These are phyloP conservation scores for Neodiprion pinetum DNA, from an alignment of 1,140 invertebrate genomes.

Conservation along the genomic window DNA sequence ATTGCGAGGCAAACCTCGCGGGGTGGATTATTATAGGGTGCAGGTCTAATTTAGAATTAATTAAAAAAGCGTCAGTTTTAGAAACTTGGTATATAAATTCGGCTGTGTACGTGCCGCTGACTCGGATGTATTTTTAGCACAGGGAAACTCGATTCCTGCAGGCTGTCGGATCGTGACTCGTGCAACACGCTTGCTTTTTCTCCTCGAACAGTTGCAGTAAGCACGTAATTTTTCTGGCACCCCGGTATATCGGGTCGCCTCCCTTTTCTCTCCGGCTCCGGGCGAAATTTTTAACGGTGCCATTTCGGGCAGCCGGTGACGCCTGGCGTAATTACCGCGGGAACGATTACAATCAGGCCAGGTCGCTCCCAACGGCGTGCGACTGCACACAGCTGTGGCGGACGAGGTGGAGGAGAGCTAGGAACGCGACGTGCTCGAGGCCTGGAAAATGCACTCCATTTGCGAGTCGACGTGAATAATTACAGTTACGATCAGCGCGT, in stretches of 20 bases:
- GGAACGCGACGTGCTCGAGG: too few species aligned
- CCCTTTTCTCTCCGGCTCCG: not conserved
- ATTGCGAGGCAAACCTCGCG: constrained; percentile 1
- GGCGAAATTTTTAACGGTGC: constrained; percentile 14
- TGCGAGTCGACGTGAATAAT: too few species aligned
- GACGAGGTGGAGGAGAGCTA: too few species aligned
- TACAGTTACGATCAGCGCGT: too few species aligned
- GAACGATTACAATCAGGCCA: constrained; percentile 12
- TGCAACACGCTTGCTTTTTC: too few species aligned
- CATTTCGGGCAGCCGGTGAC: constrained; percentile 13
- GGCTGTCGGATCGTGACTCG: too few species aligned
- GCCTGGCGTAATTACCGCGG: constrained; percentile 14
- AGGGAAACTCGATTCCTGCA: too few species aligned
- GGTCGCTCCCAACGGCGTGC: not conserved
- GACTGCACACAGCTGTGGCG: not conserved
- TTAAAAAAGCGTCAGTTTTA: not conserved
- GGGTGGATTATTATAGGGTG: not conserved
- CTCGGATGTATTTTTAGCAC: too few species aligned
- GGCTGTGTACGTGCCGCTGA: not conserved
- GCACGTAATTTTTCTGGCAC: too few species aligned
- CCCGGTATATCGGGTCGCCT: not conserved
- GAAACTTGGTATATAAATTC: not conserved
- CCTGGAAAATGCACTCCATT: too few species aligned
- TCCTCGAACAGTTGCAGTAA: too few species aligned
- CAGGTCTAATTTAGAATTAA: constrained; percentile 1